A percentile compares a stretch with the other conserved stretches of the same genome.
phyloP scores from a whole-genome alignment of 2,113 vertebrate species.

The Nothocercus julius region DNA sequence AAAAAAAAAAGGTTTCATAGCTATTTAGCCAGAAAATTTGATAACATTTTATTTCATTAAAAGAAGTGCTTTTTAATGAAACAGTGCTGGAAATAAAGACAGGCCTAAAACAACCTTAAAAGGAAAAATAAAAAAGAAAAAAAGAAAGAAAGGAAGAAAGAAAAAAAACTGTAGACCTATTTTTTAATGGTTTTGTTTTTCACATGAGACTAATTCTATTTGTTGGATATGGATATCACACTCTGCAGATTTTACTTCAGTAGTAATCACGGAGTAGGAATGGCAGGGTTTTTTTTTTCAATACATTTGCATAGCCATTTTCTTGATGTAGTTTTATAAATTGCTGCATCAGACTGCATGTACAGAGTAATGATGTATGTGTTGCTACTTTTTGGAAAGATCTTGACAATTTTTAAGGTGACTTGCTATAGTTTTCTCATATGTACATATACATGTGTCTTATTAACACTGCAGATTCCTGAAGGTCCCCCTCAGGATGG shows the following conservation, averaged over 20 bases:
- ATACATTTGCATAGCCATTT: not conserved
- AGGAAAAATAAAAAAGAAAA: not conserved
- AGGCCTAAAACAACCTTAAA: not conserved
- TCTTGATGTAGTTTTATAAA: not conserved
- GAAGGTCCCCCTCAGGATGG: not conserved
- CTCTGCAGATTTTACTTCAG: not conserved
- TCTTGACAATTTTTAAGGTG: not conserved
- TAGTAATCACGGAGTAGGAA: not conserved
- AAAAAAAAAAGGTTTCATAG: not conserved
- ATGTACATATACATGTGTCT: not conserved
- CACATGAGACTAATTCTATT: not conserved
- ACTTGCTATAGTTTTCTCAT: not conserved
- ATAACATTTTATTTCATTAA: not conserved
- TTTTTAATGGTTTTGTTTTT: not conserved
- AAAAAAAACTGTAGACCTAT: not conserved
- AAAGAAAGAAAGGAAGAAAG: not conserved
- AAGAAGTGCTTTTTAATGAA: not conserved
- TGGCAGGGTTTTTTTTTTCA: not conserved
- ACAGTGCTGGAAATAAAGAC: not conserved
- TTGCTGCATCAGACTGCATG: not conserved
- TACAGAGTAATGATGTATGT: not conserved
- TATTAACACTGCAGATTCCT: not conserved
- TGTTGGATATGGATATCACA: rapidly evolving
- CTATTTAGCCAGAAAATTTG: not conserved
- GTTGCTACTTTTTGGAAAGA: not conserved